Evolutionary conservation across 1,140 invertebrate species (phyloP).

Genomic region (Homarus americanus): DNA sequence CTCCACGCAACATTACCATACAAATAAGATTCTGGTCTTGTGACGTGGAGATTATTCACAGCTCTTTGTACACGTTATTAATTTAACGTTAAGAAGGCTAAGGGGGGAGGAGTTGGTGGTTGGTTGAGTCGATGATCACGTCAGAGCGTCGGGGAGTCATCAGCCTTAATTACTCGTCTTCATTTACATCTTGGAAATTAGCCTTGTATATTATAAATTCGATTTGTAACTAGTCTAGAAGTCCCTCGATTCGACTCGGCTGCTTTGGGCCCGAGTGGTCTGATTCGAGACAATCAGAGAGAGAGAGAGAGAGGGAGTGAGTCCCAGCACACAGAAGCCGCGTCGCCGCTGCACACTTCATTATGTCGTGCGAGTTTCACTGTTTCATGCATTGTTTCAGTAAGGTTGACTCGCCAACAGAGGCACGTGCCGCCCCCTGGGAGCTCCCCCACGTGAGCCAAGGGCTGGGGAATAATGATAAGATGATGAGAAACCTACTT

Average conservation of each 20-base stretch:
- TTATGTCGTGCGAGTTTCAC: not conserved
- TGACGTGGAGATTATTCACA: conserved; percentile 68
- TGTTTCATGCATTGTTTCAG: not conserved
- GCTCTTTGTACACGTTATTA: conserved; percentile 69
- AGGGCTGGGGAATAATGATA: conserved; percentile 52
- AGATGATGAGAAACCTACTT: conserved; percentile 67
- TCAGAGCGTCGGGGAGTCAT: conserved; percentile 28
- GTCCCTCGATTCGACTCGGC: not conserved
- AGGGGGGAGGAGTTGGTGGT: not conserved
- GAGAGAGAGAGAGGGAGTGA: not conserved
- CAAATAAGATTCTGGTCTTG: conserved; percentile 69
- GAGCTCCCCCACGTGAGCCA: not conserved
- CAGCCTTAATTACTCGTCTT: conserved; percentile 30
- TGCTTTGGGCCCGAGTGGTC: not conserved
- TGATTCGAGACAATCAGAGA: conserved; percentile 6
- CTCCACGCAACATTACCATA: conserved; percentile 68
- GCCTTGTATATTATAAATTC: conserved; percentile 23
- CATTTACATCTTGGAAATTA: conserved; percentile 49
- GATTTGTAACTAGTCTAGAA: conserved; percentile 25
- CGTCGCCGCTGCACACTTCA: not conserved
- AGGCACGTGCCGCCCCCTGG: not conserved
- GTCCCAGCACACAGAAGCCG: not conserved
- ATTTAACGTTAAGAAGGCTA: conserved; percentile 66
- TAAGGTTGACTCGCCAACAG: not conserved
- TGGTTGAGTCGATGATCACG: conserved; percentile 28